Conservation (phyloP, 1,140 invertebrate species). For the Protaetia brevitarsis region DNA sequence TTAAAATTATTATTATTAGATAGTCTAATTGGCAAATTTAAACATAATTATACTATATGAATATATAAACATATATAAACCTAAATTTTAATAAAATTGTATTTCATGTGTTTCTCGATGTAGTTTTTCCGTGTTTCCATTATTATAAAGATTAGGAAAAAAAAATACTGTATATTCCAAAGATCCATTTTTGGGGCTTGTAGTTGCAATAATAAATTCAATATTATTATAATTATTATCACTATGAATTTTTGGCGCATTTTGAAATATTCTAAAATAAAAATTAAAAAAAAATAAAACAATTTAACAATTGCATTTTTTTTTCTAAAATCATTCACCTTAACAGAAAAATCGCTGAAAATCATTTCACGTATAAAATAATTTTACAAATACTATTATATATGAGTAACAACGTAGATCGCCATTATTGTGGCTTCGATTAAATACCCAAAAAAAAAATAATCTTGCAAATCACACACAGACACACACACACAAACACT, state of each 20-base stretch:
- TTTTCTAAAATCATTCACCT: no score
- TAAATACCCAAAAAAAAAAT: no score
- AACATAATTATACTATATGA: background rate
- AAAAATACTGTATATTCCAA: background rate
- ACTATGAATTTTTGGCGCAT: no score
- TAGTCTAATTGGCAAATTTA: slow-evolving; percentile 38
- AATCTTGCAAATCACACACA: slow-evolving; percentile 1
- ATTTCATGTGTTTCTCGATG: slow-evolving; percentile 39
- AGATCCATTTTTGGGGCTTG: slow-evolving; percentile 17
- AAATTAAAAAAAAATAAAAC: no score
- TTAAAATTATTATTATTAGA: slow-evolving; percentile 29
- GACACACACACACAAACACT: background rate
- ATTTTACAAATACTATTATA: no score
- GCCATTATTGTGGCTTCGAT: no score
- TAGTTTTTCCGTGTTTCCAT: slow-evolving; percentile 34
- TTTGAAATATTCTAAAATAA: no score
- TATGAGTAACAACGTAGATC: no score
- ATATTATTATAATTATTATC: background rate
- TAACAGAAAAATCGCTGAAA: slow-evolving; percentile 2
- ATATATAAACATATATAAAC: no score
- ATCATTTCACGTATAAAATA: slow-evolving; percentile 21
- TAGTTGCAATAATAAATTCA: slow-evolving; percentile 35
- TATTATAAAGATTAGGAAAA: slow-evolving; percentile 10
- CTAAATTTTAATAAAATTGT: no score
- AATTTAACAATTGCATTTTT: no score